Base-by-base conservation (phyloP, 2,797 vertebrate genomes). In the Cryptoblepharus egeriae region DNA sequence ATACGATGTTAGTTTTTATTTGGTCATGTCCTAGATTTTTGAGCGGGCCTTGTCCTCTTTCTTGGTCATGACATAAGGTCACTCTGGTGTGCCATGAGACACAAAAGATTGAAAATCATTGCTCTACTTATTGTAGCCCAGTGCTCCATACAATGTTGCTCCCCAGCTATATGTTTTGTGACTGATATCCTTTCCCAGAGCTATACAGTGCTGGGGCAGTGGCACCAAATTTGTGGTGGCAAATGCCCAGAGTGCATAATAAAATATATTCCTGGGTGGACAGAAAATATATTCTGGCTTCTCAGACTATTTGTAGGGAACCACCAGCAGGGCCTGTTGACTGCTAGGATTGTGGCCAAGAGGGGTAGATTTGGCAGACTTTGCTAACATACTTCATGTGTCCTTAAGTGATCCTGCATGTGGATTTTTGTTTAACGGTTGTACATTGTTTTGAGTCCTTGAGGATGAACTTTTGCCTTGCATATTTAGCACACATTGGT, bases 161-260 rank as follows among this genome's bases (percentile, higher is more conserved):
- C 39, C 32, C 16, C 30, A 32, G 58, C 4, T 12, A 24, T 49
- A 24, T 45, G 12, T 18, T 58, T 65, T 24, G 58, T 85, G 77
- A 81, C 77, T 73, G 61, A 77, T 60, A 85, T 81, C 77, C 75
- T 18, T 68, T 58, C 24, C 65, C 67, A 85, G 37, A 42, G 24
- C 24, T 28, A 49, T 71, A 30, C 77, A 15, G 5, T 42, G 30
- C n/a, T n/a, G 24, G 20, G 16, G 30, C 4, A 35, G 64, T 5
- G 30, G 6, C 22, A 26, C 26, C 5, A 35, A 15, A 35, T 22
- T 57, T 13, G 26, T n/a, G 9, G 55, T 12, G 9, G 55, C 35
- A 60, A 75, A 69, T 64, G 42, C 35, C 28, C 37, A 39, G 11
- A 30, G 24, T 42, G 28, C n/a, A n/a, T n/a, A 16, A 20, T 55